Evolutionary conservation across 1,140 invertebrate genomes (phyloP).

Genomic region (Drosophila miranda): DNA sequence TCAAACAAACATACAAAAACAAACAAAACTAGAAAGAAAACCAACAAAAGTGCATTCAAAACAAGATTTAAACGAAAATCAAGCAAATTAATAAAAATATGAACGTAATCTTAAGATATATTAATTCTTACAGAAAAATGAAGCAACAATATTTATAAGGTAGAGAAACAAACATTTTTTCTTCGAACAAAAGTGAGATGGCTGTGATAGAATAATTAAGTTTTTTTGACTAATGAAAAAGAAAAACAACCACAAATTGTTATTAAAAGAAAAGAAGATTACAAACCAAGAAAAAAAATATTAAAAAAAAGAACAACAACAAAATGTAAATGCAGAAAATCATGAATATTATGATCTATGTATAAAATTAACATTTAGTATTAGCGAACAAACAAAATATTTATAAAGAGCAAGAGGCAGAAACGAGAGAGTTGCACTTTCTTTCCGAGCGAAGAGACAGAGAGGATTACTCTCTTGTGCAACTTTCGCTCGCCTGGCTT

Average conservation of each 20-base stretch:
- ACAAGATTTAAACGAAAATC: constrained; percentile 60
- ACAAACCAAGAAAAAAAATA: constrained; percentile 15
- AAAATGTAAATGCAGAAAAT: constrained; percentile 18
- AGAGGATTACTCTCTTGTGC: constrained; percentile 23
- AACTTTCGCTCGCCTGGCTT: constrained; percentile 51
- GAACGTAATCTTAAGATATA: constrained; percentile 10
- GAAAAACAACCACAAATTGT: constrained; percentile 23
- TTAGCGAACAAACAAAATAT: constrained; percentile 33
- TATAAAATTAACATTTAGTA: constrained; percentile 32
- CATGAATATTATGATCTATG: constrained; percentile 46
- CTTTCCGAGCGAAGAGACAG: constrained; percentile 28
- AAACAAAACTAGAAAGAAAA: constrained; percentile 12
- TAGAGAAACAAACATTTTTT: constrained; percentile 52
- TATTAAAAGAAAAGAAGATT: constrained; percentile 24
- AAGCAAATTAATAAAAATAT: constrained; percentile 48
- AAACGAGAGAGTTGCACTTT: constrained; percentile 30
- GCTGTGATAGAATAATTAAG: constrained; percentile 77
- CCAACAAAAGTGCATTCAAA: constrained; percentile 74
- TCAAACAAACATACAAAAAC: constrained; percentile 33
- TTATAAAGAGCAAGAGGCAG: constrained; percentile 31
- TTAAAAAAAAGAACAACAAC: not conserved
- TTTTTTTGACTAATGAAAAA: constrained; percentile 37
- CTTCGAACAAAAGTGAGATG: constrained; percentile 60
- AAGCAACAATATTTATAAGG: constrained; percentile 39
- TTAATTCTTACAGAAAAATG: constrained; percentile 28